Conservation (phyloP, 2,113 vertebrate genomes). For the Trematomus loennbergii region DNA sequence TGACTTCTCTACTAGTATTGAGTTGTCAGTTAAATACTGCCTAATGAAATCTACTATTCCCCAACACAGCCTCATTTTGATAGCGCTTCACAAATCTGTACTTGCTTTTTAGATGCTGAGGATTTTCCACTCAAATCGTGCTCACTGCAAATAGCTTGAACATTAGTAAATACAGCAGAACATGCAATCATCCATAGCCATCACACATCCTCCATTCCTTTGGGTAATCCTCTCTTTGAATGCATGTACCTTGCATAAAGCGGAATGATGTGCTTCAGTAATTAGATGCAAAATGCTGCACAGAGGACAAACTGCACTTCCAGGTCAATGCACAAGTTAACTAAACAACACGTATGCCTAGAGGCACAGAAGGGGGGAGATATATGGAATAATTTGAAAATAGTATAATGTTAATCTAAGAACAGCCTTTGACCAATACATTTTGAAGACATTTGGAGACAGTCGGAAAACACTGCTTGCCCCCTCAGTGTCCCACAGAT, state of each 20-base stretch:
- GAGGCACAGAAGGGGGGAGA: background rate
- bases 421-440: background rate
- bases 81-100: constrained; percentile 9
- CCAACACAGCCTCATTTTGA: background rate
- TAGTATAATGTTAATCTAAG: background rate
- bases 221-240: background rate
- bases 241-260: background rate
- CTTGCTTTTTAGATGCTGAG: constrained; percentile 15
- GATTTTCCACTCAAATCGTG: background rate
- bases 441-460: background rate
- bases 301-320: constrained; percentile 6
- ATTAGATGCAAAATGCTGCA: constrained; percentile 12
- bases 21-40: constrained; percentile 28
- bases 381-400: background rate
- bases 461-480: background rate
- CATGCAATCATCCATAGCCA: constrained; percentile 15
- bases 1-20: background rate
- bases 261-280: background rate
- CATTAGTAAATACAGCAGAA: constrained; percentile 10
- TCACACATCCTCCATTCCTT: constrained; percentile 4
- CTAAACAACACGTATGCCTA: constrained; percentile 8
- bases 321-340: constrained; percentile 22
- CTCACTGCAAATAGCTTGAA: constrained; percentile 6
- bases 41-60: constrained; percentile 22
- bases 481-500: constrained; percentile 22